These are phyloP conservation scores for Echinops telfairi DNA, from an alignment of 2,113 vertebrate species.

Conservation along the genomic window DNA sequence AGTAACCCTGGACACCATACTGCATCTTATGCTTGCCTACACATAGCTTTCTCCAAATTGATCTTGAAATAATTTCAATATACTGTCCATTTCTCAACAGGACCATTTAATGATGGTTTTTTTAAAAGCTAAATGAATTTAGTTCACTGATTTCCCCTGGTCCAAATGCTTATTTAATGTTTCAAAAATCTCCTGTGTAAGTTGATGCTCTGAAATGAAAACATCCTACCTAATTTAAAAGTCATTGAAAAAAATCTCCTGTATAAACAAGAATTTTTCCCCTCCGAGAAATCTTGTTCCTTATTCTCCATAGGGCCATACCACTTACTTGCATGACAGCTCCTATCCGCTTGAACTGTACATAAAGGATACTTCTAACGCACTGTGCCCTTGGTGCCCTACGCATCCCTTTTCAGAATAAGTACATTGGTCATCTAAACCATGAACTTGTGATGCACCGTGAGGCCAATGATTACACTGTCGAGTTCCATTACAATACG, in stretches of 20 bases:
- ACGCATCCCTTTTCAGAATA: constrained; percentile 32
- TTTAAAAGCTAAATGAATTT: constrained; percentile 60
- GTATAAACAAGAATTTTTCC: not conserved
- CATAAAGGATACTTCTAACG: constrained; percentile 37
- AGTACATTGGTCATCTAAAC: not conserved
- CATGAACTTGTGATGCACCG: too few relatives aligned
- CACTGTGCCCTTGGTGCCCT: not conserved
- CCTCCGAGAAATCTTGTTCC: not conserved
- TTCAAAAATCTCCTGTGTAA: too few relatives aligned
- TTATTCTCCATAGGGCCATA: not conserved
- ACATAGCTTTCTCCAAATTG: not conserved
- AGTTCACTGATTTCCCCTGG: not conserved
- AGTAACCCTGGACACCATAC: not conserved
- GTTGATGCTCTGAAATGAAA: too few relatives aligned
- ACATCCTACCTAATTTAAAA: too few relatives aligned
- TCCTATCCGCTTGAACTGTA: not conserved
- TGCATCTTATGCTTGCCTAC: not conserved
- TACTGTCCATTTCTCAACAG: constrained; percentile 26
- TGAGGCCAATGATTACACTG: not conserved
- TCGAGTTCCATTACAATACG: constrained; percentile 26
- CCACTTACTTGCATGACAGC: not conserved
- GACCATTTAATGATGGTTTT: not conserved
- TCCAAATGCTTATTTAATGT: constrained; percentile 42
- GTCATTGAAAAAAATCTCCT: not conserved
- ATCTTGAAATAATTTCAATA: not conserved